Evolutionary conservation across 2,888 invertebrate species (phyloP), one percentile per base, ranked within the genome.

Genomic region (Thysanoteuthis rhombus): DNA sequence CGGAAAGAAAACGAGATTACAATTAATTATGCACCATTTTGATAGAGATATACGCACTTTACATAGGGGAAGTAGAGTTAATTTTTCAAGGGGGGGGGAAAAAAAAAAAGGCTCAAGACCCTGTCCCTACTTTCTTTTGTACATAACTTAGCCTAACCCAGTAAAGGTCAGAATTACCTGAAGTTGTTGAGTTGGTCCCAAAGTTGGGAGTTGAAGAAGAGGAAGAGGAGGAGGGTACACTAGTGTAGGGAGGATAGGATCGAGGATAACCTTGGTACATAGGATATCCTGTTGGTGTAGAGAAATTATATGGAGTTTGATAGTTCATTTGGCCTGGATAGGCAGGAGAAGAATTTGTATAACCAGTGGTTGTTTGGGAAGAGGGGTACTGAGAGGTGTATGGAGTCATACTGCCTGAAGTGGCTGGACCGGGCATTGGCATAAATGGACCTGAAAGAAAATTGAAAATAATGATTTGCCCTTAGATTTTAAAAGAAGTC

Each of bases 111-210:
- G 36, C 12, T 1, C 36, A 75, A 75, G 6, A n/a, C 0, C 75
- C n/a, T 16, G 3, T 75, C 36, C 36, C 36, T 16, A 10, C n/a
- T 75, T 75, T n/a, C 5, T n/a, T 25, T 75, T 75, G 10, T 4
- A 3, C n/a, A n/a, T n/a, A 75, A 75, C n/a, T 36, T 75, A 75
- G 75, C 75, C 75, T 75, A 75, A 75, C 75, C 36, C 36, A 89
- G 25, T 58, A 90, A 45, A 92, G 32, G 42, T 40, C 28, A 52
- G 36, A 92, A 93, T 93, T 89, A 94, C 94, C 93, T 94, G 94
- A 94, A 36, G 94, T 94, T 52, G 95, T 95, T 40, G 96, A 95
- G 90, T 95, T 95, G n/a, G 95, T 93, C 40, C 95, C 95, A 93
- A 95, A 95, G 25, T 94, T 93, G 95, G 96, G 94, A 36, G 93